Evolutionary conservation across 2,113 vertebrate genomes (phyloP), one percentile per base, ranked within the genome.

Genomic region (Speoplatyrhinus poulsoni): DNA sequence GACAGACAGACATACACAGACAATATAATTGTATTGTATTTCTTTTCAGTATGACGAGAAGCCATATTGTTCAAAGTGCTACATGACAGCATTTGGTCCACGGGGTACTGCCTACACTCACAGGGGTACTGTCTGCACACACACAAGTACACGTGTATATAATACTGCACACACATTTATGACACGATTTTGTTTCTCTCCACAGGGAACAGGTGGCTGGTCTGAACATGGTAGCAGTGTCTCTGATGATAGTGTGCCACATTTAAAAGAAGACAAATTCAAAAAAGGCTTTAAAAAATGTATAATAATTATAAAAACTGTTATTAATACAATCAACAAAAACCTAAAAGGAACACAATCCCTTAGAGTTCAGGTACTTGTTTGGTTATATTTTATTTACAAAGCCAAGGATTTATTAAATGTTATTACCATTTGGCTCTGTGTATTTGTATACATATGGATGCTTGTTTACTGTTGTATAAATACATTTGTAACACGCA

Each of bases 1-100:
- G 11, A 13, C 4, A 50, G 19, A 17, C 32, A 7, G 9, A 13
- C 13, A 33, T n/a, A 19, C 36, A 48, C 1, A 4, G 3, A 17
- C 48, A 4, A 8, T 9, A 49, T 46, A 0, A 46, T 16, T n/a
- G n/a, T 3, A n/a, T 62, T 55, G 46, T 67, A 3, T 16, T 69
- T 80, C 69, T 81, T 88, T 90, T 86, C 84, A 95, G 94, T 80
- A 94, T 62, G 93, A 94, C 60, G 93, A 94, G 69, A 94, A 91
- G 71, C 93, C 94, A 10, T 95, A 91, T 75, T 94, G 92, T 73
- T 88, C 89, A 67, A 66, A 92, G 69, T 94, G 93, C 79, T 95
- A 94, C 71, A 79, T 94, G 82, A 91, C 79, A 82, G 82, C 75
- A 64, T 95, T 94, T 90, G 92, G 93, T 66, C 91, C 92, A 49